Base-by-base conservation (phyloP, 1,140 invertebrate genomes). In the Colletes gigas region DNA sequence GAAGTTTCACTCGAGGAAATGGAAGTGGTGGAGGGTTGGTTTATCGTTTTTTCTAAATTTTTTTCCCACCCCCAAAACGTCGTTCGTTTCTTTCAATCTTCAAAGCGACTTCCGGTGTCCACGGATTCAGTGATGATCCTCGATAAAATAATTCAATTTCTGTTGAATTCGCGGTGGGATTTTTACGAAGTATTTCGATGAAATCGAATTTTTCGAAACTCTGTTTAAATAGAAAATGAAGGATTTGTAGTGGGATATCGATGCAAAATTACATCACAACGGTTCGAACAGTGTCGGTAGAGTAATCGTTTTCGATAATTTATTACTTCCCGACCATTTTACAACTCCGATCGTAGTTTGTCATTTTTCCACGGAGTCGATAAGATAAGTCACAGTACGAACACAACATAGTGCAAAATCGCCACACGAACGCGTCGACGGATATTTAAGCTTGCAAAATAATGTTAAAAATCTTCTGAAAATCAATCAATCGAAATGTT, bases 1-100 rank as follows among this genome's bases (percentile, higher is more conserved):
- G 90, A 90, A 87, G 70, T 60, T 90, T 47, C 83, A 87, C 30
- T 80, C 84, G 17, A 90, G 83, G 70, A 85, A 87, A 15, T 91
- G 90, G 90, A 91, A 71, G 44, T 86, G 84, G 83, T 83, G 83
- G n/a, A 73, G 69, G 88, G 90, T 91, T 82, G 66, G 89, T 90
- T 44, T 1, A 7, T 21, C 15, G 15, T 19, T 65, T 15, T 44
- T 1, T 9, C 39, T 8, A 19, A 15, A 6, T 3, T 15, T 19
- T 15, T 41, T 12, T 12, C n/a, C 12, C 30, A 1, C 30, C 30
- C 30, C 30, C 30, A 30, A 4, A 39, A 17, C 9, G 52, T 9
- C 30, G 3, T 30, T 14, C 19, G 0, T 63, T 41, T 63, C 15
- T 41, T 63, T 41, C 4, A 12, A 30, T 14, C 12, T 15, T 30